Conservation (phyloP, 2,113 vertebrate genomes). For the Chaetops frenatus region DNA sequence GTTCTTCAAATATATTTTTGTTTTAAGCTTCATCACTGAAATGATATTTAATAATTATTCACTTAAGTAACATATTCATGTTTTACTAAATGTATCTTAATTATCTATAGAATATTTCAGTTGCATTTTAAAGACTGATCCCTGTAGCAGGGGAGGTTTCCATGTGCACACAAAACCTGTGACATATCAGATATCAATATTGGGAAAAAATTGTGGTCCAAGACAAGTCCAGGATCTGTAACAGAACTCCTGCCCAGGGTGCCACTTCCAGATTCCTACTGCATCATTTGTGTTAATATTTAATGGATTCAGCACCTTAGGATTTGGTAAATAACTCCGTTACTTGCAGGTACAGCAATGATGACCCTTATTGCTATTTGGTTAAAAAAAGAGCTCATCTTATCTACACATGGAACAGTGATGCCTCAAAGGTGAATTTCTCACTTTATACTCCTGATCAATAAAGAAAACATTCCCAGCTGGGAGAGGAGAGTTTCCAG, state of each 20-base stretch:
- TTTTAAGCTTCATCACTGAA: not conserved
- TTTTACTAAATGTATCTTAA: not conserved
- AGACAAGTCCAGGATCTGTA: not conserved
- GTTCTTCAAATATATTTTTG: not conserved
- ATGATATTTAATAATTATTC: not conserved
- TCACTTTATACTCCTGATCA: not conserved
- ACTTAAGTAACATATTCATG: not conserved
- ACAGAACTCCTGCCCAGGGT: not conserved
- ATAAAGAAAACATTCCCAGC: not conserved
- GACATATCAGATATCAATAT: not conserved
- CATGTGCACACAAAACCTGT: too few relatives aligned
- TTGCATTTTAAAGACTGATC: not conserved
- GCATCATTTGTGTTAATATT: not conserved
- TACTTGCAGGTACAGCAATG: not conserved
- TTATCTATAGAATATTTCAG: not conserved
- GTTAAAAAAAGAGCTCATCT: not conserved
- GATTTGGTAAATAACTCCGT: not conserved
- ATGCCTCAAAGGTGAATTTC: not conserved
- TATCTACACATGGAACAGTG: not conserved
- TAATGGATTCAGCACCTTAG: not conserved
- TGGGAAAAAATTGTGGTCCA: not conserved
- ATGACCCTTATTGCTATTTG: not conserved
- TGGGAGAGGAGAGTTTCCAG: not conserved
- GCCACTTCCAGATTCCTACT: not conserved
- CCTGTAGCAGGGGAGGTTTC: not conserved